Evolutionary conservation across 2,888 invertebrate genomes (phyloP), one percentile per base, ranked within the genome.

Genomic region (Parapristionchus giblindavisi): DNA sequence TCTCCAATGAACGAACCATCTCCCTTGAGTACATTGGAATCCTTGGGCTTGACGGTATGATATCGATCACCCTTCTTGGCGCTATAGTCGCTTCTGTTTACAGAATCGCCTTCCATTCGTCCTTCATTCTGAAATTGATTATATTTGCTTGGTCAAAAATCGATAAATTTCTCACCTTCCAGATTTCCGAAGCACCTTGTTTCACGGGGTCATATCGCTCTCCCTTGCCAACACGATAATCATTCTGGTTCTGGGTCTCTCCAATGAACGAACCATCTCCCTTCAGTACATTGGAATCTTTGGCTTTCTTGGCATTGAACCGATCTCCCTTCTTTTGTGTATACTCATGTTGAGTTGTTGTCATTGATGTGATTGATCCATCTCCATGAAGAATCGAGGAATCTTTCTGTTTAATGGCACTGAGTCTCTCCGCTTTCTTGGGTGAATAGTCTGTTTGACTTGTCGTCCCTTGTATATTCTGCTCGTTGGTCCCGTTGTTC

Each of bases 381-480:
- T 14, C 79, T 77, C n/a, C n/a, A 63, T 77, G 71, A 21, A 83
- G 58, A 29, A 84, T 63, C 48, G 82, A 70, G 24, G 83, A 79
- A 54, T 83, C 84, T 8, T 60, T 38, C 17, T 83, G 82, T 24
- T 65, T 61, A 52, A 60, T 76, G 34, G 65, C 56, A 8, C 76
- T 80, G 70, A 78, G 77, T 21, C 82, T 75, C 56, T 82, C 80
- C 21, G 79, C 81, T 36, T 74, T 54, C 43, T 78, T 75, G 56
- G 65, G 52, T 17, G 72, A 72, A 61, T 78, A 83, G 24, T 80
- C 80, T 11, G 76, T 75, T 43, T 75, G 77, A 27, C 68, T 82
- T 24, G 60, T 76, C 0, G 61, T 36, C 29, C 70, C 43, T 77
- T 77, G 51, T 77, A 72, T 52, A 60, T 63, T 38, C 63, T 75